Conservation (phyloP, 2,797 vertebrate genomes). For the Pogoniulus pusillus region DNA sequence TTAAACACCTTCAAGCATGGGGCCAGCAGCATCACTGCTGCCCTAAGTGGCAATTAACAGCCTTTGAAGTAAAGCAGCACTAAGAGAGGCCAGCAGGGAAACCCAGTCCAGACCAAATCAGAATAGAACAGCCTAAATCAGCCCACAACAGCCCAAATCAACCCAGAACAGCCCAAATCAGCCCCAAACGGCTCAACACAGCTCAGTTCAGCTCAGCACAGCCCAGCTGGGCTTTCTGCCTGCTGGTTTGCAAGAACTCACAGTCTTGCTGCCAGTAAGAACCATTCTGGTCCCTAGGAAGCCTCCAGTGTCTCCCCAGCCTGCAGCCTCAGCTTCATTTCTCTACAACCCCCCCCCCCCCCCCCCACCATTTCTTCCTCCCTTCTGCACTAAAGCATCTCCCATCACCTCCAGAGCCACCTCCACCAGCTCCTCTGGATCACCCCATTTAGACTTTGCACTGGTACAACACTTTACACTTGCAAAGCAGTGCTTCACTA, state of each 20-base stretch:
- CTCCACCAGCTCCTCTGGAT: background rate
- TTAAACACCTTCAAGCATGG: too few species aligned
- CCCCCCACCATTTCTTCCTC: background rate
- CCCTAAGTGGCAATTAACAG: background rate
- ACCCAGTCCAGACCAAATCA: background rate
- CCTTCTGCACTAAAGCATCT: background rate
- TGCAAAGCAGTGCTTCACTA: constrained; percentile 45
- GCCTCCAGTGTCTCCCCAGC: background rate
- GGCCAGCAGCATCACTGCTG: background rate
- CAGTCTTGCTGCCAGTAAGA: background rate
- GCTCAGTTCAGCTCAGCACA: too few species aligned
- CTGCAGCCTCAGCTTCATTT: background rate
- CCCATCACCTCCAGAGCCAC: background rate
- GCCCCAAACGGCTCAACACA: too few species aligned
- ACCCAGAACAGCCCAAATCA: too few species aligned
- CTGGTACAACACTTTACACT: background rate
- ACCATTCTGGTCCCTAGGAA: accelerated
- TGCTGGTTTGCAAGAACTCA: accelerated
- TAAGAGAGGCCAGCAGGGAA: background rate
- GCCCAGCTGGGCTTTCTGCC: background rate
- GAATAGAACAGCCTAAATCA: too few species aligned
- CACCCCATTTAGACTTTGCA: background rate
- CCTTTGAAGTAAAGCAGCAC: background rate
- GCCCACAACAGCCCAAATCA: background rate
- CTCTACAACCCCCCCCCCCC: accelerated